phyloP scores from a whole-genome alignment of 2,113 vertebrate species.

The Actenoides hombroni region DNA sequence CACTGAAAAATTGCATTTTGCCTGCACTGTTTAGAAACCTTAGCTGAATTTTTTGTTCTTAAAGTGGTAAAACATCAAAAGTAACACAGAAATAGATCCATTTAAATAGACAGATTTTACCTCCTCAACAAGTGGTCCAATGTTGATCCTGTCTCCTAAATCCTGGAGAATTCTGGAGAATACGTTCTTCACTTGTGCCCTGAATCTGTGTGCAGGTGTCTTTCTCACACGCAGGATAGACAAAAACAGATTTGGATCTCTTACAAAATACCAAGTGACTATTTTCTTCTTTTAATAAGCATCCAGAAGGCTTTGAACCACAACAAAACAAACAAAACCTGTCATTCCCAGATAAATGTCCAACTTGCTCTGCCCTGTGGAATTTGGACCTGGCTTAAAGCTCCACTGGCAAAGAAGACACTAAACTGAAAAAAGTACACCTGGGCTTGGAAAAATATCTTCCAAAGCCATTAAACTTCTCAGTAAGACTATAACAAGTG shows the following conservation, averaged over 20 bases:
- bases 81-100: neutral
- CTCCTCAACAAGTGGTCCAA: neutral
- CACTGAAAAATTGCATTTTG: neutral
- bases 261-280: neutral
- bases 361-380: constrained; percentile 12
- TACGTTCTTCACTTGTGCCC: neutral
- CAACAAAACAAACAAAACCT: constrained; percentile 43
- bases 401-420: neutral
- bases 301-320: constrained; percentile 12
- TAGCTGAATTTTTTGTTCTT: neutral
- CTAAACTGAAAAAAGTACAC: constrained; percentile 42
- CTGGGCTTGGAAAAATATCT: constrained; percentile 42
- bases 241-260: neutral
- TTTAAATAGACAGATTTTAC: neutral
- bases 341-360: constrained; percentile 23
- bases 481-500: constrained; percentile 46
- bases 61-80: neutral
- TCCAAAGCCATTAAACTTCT: constrained; percentile 47
- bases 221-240: neutral
- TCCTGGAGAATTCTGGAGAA: neutral
- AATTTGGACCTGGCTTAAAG: constrained; percentile 35
- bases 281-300: constrained; percentile 3
- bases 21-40: neutral
- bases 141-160: neutral
- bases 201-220: neutral